Base-by-base conservation (phyloP, 2,888 invertebrate species). In the Scotopteryx bipunctaria region DNA sequence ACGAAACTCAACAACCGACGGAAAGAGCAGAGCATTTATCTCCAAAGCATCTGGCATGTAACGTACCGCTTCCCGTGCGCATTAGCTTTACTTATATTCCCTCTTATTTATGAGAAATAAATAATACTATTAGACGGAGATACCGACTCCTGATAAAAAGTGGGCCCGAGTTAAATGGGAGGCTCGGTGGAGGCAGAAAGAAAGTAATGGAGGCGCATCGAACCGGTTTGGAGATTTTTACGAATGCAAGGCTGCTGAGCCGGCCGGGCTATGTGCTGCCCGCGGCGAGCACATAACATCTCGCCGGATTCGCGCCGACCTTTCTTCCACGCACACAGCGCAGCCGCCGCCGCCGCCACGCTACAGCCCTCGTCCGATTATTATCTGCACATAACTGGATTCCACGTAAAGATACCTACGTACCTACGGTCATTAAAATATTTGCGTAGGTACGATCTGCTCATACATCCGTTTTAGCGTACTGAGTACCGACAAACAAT, bases 81-180 rank as follows among this genome's bases (percentile, higher is more conserved):
- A 83, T 89, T 87, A 84, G 82, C 83, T 84, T 87, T 80, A 86
- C 84, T 83, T 86, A 85, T 86, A 85, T 85, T 84, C 84, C 80
- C 78, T 80, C 78, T 88, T 89, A 88, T 89, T 89, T 88, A 89
- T 88, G 88, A 88, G 86, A 86, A 87, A 90, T 89, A 89, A 90
- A 90, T 89, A 89, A 90, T 90, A 89, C 87, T 89, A 90, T 87
- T 89, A 89, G 88, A 87, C 82, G 75, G 86, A 89, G 90, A 90
- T 90, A 88, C 88, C 86, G 86, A 90, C 88, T 88, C 81, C 86
- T 83, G 90, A 90, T 90, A 90, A 90, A 90, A 89, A 90, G 87
- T 87, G 86, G 86, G 86, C 84, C 84, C 86, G 82, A 86, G 88
- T 88, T 86, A 87, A 87, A 89, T 88, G 88, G 88, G 89, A 86